A percentile compares a stretch with the other conserved stretches of the same genome.
phyloP scores from a whole-genome alignment of 1,140 invertebrate genomes.

The Arion vulgaris region DNA sequence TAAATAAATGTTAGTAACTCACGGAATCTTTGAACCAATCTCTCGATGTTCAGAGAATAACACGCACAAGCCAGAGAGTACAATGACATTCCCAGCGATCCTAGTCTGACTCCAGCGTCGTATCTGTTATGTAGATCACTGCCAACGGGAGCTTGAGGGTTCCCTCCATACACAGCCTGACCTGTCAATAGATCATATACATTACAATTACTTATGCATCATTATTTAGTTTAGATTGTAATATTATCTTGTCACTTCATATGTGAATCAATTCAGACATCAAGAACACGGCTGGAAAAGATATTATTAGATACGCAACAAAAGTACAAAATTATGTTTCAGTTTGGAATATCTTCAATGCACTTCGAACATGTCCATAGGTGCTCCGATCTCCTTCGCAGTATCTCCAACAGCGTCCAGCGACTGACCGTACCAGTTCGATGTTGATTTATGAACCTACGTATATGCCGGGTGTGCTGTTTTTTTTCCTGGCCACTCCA shows the following conservation, averaged over 20 bases:
- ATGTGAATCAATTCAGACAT: background rate
- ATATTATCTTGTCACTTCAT: background rate
- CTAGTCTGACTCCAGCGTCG: conserved; percentile 92
- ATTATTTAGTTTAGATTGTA: background rate
- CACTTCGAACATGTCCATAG: too few species aligned
- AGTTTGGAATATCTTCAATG: too few species aligned
- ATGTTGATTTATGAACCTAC: too few species aligned
- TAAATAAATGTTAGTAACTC: too few species aligned
- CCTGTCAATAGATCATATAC: conserved; percentile 63
- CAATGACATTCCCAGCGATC: conserved; percentile 96
- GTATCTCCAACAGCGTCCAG: too few species aligned
- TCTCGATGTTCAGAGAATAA: conserved; percentile 92
- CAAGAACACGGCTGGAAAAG: too few species aligned
- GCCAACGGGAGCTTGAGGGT: conserved; percentile 80
- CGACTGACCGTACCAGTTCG: too few species aligned
- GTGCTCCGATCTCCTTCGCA: too few species aligned
- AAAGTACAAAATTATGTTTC: too few species aligned
- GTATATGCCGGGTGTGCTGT: too few species aligned
- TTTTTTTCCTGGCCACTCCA: too few species aligned
- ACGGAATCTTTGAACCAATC: conserved; percentile 88
- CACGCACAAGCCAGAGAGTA: conserved; percentile 94
- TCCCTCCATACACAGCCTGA: conserved; percentile 92
- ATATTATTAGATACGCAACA: too few species aligned
- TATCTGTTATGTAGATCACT: conserved; percentile 75
- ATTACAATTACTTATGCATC: background rate